Evolutionary conservation across 2,888 invertebrate species (phyloP).

Genomic region (Lycophotia porphyrea): DNA sequence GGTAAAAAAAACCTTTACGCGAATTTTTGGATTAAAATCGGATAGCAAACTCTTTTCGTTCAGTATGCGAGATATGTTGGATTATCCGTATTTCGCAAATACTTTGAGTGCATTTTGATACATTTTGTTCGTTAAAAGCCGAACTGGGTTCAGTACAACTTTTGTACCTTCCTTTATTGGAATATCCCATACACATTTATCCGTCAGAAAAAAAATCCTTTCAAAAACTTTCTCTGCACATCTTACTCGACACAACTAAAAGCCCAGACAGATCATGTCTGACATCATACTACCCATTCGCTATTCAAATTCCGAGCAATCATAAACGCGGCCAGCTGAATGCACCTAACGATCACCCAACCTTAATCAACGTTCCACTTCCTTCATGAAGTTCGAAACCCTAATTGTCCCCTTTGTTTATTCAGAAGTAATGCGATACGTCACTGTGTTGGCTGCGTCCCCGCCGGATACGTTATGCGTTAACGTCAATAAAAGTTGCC

Average conservation of each 20-base stretch:
- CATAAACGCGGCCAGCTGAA: conserved; percentile 51
- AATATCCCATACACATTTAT: background rate
- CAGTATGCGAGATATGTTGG: conserved; percentile 39
- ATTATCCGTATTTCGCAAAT: conserved; percentile 30
- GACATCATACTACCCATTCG: conserved; percentile 43
- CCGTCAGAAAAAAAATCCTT: background rate
- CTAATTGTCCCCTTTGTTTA: conserved; percentile 88
- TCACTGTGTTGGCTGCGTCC: conserved; percentile 72
- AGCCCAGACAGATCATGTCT: conserved; percentile 14
- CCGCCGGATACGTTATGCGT: conserved; percentile 87
- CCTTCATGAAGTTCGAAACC: conserved; percentile 78
- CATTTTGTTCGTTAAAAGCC: background rate
- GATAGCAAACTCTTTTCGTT: conserved; percentile 32
- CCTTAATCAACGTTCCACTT: conserved; percentile 76
- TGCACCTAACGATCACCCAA: conserved; percentile 48
- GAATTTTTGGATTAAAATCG: conserved; percentile 53
- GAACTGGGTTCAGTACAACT: background rate
- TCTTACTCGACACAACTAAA: conserved; percentile 33
- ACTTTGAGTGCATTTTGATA: conserved; percentile 6
- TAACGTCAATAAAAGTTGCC: conserved; percentile 87
- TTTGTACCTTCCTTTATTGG: background rate
- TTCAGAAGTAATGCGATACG: conserved; percentile 86
- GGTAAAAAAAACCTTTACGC: conserved; percentile 32
- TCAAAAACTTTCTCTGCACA: conserved; percentile 6
- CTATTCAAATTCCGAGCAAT: conserved; percentile 63